Base-by-base conservation (phyloP, 2,113 vertebrate species). In the Elephas maximus region DNA sequence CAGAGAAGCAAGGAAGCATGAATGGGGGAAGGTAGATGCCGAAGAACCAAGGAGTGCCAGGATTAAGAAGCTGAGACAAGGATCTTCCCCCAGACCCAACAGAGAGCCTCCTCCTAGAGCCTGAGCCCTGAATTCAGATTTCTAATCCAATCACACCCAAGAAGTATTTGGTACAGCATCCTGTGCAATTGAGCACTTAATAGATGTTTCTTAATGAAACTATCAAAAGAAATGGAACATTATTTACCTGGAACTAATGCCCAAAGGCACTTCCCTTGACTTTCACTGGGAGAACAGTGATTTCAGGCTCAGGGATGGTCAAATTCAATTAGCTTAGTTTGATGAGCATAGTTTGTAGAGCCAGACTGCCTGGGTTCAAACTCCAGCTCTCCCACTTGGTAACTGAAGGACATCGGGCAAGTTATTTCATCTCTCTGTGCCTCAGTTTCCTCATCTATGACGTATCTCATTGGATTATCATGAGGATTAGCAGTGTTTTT, bases 61-160 rank as follows among this genome's bases (percentile, higher is more conserved):
- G 69, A 37, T 30, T n/a, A 33, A 71, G 33, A 71, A 71, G 69
- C 69, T n/a, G 69, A 71, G 69, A 71, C 69, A n/a, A 5, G 15
- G 33, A n/a, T 71, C 33, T 17, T 71, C 14, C 30, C 33, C 30
- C 67, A 28, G 26, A 30, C 28, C 28, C 14, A 17, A 10, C 33
- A 33, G 37, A 37, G 2, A 71, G 28, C 53, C 53, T 57, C 14
- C 53, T 57, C 53, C 53, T 57, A 71, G 69, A 71, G 33, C 28
- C 33, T 71, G 69, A 18, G 33, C 17, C n/a, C 69, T 37, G 15
- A 18, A 33, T 71, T 71, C 33, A 15, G 69, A 37, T 71, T 69
- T 94, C 69, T 71, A 86, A 94, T 91, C 48, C 48, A 33, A 28
- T 89, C 53, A 74, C 74, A 79, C 28, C 94, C 79, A 91, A 84